Base-by-base conservation (phyloP, 2,888 invertebrate genomes). In the Caenorhabditis wallacei region DNA sequence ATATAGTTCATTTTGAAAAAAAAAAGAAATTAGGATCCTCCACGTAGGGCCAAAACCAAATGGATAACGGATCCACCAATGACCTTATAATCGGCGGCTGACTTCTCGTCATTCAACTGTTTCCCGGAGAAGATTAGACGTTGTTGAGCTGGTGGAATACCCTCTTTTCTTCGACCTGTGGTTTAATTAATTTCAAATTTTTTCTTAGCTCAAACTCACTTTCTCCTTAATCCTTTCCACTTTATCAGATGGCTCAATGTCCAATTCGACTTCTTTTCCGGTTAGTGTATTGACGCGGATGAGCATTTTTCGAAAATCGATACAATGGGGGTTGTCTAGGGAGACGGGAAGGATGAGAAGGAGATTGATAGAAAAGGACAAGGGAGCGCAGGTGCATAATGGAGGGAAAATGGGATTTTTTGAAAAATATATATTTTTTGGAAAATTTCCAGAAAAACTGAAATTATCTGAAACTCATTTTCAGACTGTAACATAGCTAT, bases 61-160 rank as follows among this genome's bases (percentile, higher is more conserved):
- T 99, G 99, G 90, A 99, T 94, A 43, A 99, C 99, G 10, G 98
- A 99, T 53, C 99, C 99, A 83, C 98, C 98, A 93, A 97, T 96
- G 72, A 91, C 98, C 94, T 99, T 99, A 93, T 99, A 99, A 93
- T 99, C 99, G 92, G 96, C 96, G 10, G 98, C 98, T 20, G 98
- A 98, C 94, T 98, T 99, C 92, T 99, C 99, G 94, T 99, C 99
- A 93, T 98, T 98, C 98, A 99, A 99, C 94, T 99, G 99, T 94
- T 99, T 99, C 84, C 99, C 99, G 72, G 97, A 97, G 93, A 99
- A 99, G 92, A 99, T 99, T 89, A 99, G 94, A 91, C 99, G 94
- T 92, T 99, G 99, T 92, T 99, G 99, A 90, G 97, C 97, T 20
- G 99, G 99, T 80, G 99, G 99, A 92, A 99, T 99, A 68, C 99